Evolutionary conservation across 1,140 invertebrate genomes (phyloP).

Genomic region (Venturia canescens): DNA sequence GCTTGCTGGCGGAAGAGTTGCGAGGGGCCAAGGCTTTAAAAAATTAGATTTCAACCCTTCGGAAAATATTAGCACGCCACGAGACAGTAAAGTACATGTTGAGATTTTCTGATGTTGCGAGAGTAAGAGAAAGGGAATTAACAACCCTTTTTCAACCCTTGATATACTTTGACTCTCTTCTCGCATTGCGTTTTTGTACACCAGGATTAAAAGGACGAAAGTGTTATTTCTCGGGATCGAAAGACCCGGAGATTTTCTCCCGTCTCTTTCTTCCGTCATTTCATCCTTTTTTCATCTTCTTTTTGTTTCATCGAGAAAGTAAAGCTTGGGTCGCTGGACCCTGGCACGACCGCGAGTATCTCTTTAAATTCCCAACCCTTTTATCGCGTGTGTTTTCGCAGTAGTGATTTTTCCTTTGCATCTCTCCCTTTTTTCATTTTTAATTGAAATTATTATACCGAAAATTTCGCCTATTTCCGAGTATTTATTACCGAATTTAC

Average conservation of each 20-base stretch:
- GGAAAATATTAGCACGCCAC: conserved; percentile 71
- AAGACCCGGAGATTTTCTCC: conserved; percentile 49
- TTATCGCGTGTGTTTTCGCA: not conserved
- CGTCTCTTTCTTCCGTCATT: conserved; percentile 33
- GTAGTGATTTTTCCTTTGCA: too few species aligned
- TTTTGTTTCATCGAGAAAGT: conserved; percentile 44
- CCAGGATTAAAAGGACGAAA: conserved; percentile 72
- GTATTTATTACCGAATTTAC: not conserved
- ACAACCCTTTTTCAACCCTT: conserved; percentile 65
- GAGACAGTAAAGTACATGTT: conserved; percentile 42
- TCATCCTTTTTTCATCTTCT: conserved; percentile 3
- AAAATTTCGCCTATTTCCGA: too few species aligned
- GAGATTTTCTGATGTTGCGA: conserved; percentile 37
- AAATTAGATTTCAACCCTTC: conserved; percentile 75
- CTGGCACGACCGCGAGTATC: conserved; percentile 31
- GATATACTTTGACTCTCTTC: conserved; percentile 50
- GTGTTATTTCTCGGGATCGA: conserved; percentile 69
- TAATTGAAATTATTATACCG: not conserved
- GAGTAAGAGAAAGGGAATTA: conserved; percentile 45
- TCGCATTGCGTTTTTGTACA: conserved; percentile 63
- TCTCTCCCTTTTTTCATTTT: not conserved
- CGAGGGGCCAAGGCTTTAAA: conserved; percentile 57
- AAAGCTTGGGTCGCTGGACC: conserved; percentile 38
- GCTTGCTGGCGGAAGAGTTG: conserved; percentile 14
- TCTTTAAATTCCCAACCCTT: conserved; percentile 24